These are phyloP conservation scores for Hyppa rectilinea DNA, from an alignment of 2,888 invertebrate genomes.

Conservation along the genomic window DNA sequence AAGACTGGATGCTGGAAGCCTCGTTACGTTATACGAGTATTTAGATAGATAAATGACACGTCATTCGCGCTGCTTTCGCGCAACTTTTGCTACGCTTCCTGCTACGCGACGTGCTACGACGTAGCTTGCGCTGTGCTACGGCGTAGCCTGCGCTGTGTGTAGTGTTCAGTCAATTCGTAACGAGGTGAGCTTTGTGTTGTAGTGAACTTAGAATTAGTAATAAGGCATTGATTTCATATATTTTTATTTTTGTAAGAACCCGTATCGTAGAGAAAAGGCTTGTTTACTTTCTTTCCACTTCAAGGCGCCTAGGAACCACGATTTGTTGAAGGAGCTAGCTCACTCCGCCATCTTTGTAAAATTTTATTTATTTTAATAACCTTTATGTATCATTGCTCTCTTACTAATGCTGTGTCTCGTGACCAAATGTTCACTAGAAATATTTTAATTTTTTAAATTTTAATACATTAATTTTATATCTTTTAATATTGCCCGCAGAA, in stretches of 20 bases:
- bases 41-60: not conserved
- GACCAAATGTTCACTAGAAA: not conserved
- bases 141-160: not conserved
- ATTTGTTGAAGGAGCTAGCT: not conserved
- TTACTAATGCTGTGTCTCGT: no score
- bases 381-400: no score
- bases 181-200: not conserved
- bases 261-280: not conserved
- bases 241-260: not conserved
- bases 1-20: not conserved
- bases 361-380: not conserved
- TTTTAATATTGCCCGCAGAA: not conserved
- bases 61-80: not conserved
- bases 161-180: not conserved
- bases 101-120: conserved; percentile 12
- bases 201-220: not conserved
- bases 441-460: no score
- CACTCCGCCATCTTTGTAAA: not conserved
- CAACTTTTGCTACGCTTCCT: not conserved
- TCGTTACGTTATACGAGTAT: not conserved
- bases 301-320: not conserved
- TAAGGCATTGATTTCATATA: not conserved
- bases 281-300: not conserved
- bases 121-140: conserved; percentile 16
- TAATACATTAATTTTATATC: no score